phyloP scores from a whole-genome alignment of 2,113 vertebrate genomes.

The Neolamprologus caudopunctatus region DNA sequence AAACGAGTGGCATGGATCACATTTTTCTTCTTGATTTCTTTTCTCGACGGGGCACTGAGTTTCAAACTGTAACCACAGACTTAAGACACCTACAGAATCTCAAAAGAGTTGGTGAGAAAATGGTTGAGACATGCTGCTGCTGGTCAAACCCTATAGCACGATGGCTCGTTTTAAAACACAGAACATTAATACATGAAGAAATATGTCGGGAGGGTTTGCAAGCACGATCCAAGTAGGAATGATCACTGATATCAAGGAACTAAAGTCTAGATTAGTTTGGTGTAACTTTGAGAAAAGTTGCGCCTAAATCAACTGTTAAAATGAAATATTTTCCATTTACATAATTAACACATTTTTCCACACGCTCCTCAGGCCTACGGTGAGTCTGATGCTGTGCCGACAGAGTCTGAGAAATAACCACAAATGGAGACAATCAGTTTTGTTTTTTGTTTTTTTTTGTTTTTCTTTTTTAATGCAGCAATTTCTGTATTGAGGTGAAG shows the following conservation, averaged over 20 bases:
- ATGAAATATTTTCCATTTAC: constrained; percentile 14
- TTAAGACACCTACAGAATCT: constrained; percentile 7
- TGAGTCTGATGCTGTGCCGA: neutral
- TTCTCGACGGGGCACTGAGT: constrained; percentile 9
- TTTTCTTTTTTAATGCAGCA: constrained; percentile 14
- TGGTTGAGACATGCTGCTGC: constrained; percentile 21
- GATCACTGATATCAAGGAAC: constrained; percentile 12
- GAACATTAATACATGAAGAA: constrained; percentile 38
- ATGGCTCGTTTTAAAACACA: constrained; percentile 23
- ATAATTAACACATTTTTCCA: constrained; percentile 25
- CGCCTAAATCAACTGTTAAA: constrained; percentile 12
- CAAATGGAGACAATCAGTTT: constrained; percentile 1
- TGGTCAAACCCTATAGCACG: constrained; percentile 18
- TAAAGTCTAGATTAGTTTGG: neutral
- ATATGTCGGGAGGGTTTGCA: constrained; percentile 13
- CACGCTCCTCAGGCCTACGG: neutral
- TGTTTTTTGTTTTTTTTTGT: neutral
- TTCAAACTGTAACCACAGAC: constrained; percentile 21
- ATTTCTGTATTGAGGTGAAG: neutral
- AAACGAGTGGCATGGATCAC: constrained; percentile 1
- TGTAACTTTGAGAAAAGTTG: constrained; percentile 15
- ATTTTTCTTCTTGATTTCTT: neutral
- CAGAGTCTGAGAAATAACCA: neutral
- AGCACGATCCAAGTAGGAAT: constrained; percentile 23
- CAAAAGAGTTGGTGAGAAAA: neutral